Evolutionary conservation across 2,113 vertebrate species (phyloP).

Genomic region (Etheostoma cragini): DNA sequence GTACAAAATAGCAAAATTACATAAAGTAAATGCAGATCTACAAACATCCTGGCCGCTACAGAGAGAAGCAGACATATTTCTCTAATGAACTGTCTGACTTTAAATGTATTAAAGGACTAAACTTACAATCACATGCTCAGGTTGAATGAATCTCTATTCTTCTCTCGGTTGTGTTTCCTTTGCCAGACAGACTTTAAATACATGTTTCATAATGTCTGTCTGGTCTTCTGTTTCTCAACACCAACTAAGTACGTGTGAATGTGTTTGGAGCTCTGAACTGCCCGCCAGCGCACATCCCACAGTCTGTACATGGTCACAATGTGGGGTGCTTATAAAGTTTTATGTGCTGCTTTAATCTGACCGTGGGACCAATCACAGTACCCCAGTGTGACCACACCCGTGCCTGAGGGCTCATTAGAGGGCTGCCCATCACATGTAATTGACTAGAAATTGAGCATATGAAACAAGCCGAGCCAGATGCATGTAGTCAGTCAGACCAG

Average conservation of each 20-base stretch:
- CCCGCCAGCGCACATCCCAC: conserved; percentile 38
- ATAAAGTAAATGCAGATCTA: background rate
- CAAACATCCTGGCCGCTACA: conserved; percentile 1
- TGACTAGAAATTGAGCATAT: conserved; percentile 19
- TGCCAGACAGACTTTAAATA: conserved; percentile 49
- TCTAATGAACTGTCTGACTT: conserved; percentile 16
- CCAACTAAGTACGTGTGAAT: conserved; percentile 3
- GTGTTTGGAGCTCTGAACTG: conserved; percentile 24
- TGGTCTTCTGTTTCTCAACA: conserved; percentile 45
- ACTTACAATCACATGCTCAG: conserved; percentile 8
- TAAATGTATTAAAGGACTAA: conserved; percentile 1
- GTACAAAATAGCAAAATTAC: background rate
- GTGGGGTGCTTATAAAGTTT: conserved; percentile 66
- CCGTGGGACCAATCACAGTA: conserved; percentile 36
- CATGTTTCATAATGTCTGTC: conserved; percentile 60
- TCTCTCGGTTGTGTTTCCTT: conserved; percentile 9
- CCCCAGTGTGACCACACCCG: conserved; percentile 22
- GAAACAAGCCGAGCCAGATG: background rate
- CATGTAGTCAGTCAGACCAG: conserved; percentile 4
- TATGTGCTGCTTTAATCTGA: conserved; percentile 53
- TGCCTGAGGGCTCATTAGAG: conserved; percentile 35
- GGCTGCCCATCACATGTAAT: conserved; percentile 28
- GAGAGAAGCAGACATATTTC: background rate
- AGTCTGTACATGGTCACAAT: conserved; percentile 67
- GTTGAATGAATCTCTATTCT: conserved; percentile 12